A percentile compares a stretch with the other conserved stretches of the same genome.
Conservation (phyloP, 2,797 vertebrate species). For the Pteropus rufus region DNA sequence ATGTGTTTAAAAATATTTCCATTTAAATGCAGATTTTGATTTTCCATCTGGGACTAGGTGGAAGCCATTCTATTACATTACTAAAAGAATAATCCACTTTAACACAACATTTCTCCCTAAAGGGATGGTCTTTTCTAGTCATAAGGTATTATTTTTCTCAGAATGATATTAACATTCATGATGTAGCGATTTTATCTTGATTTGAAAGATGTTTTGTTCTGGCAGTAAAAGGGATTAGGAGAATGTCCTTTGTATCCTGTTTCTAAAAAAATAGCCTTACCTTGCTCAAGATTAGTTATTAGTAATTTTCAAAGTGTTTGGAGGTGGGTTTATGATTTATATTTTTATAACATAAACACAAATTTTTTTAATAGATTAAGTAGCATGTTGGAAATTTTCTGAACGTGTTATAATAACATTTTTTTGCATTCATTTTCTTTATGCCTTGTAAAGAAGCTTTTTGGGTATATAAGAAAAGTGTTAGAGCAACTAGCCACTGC, state of each 20-base stretch:
- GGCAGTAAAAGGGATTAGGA: conserved; percentile 68
- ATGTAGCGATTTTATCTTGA: conserved; percentile 76
- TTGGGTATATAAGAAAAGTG: neutral
- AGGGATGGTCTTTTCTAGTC: conserved; percentile 76
- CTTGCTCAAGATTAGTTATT: conserved; percentile 63
- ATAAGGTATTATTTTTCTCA: conserved; percentile 77
- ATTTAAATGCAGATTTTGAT: conserved; percentile 83
- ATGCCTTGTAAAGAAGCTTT: neutral
- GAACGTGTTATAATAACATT: neutral
- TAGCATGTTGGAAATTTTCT: conserved; percentile 50
- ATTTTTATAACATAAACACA: conserved; percentile 16
- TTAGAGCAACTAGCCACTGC: conserved; percentile 1
- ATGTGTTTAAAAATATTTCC: conserved; percentile 78
- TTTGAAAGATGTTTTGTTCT: conserved; percentile 80
- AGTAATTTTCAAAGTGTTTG: conserved; percentile 67
- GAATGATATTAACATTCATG: conserved; percentile 78
- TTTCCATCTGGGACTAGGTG: conserved; percentile 78
- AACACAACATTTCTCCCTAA: conserved; percentile 80
- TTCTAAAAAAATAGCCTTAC: conserved; percentile 55
- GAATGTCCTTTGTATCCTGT: conserved; percentile 66
- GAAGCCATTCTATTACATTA: conserved; percentile 76
- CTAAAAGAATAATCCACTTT: conserved; percentile 81
- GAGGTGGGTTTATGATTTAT: neutral
- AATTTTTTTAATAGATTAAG: conserved; percentile 48
- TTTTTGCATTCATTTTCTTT: conserved; percentile 56